Base-by-base conservation (phyloP, 1,140 invertebrate species). In the Solen grandis region DNA sequence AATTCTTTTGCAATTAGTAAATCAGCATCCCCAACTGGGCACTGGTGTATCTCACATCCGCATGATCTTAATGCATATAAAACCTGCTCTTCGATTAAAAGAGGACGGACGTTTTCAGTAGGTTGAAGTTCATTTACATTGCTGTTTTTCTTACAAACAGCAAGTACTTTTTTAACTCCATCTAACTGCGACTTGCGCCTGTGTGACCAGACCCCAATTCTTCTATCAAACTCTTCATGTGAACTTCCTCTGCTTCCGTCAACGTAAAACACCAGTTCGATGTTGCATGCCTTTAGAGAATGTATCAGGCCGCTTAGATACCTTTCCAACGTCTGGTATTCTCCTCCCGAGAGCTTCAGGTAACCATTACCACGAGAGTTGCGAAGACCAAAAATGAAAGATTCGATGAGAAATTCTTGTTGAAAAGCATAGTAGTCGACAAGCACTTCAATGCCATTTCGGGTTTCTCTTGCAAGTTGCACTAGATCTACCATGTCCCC, bases 361-460 rank as follows among this genome's bases (percentile, higher is more conserved):
- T 74, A 82, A 5, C 35, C 29, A 69, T 86, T 86, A 19, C 75
- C 27, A n/a, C 50, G 33, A 4, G 69, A 19, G 16, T 52, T 22
- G 14, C 33, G 14, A 5, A 84, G n/a, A 62, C 63, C 73, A 19
- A 66, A n/a, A n/a, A n/a, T 73, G 65, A 73, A 82, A 46, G 82
- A 82, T 38, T 52, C 66, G 2, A 57, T 10, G 55, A 82, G 5
- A 25, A 86, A 31, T 14, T 70, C 27, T 38, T 84, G 73, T 50
- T 77, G 16, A 70, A 86, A 82, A 29, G 33, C 4, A 52, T 86
- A 75, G 54, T 55, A 86, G 35, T 86, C 84, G 27, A 84, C 78
- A 55, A 86, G 38, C 31, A 86, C 62, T 69, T 86, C 82, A 31
- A 86, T 81, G 3, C 78, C 82, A 55, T 54, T 59, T n/a, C n/a